Base-by-base conservation (phyloP, 2,888 invertebrate species). In the Xestobium rufovillosum region DNA sequence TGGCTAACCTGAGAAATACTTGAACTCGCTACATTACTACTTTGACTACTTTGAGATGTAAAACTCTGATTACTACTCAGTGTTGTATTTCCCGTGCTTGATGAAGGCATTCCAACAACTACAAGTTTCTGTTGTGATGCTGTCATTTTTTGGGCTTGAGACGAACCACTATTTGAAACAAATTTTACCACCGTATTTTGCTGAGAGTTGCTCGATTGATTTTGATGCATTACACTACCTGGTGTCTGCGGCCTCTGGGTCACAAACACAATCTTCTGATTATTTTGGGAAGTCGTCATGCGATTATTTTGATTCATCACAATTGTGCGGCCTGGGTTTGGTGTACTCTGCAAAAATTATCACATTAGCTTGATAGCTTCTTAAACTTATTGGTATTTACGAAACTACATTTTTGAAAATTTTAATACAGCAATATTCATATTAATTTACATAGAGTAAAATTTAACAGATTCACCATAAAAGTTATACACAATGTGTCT, bases 241-340 rank as follows among this genome's bases (percentile, higher is more conserved):
- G 61, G 62, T 3, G 67, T 59, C 41, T 68, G 61, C 3, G 68
- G 63, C 35, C 70, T 58, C 42, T 70, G 70, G 2, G 71, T 65
- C 6, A 73, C 67, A 41, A 71, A 68, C 2, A 74, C 67, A 42
- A 69, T 70, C 50, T 73, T 73, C 43, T 70, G 69, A 48, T 65
- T 63, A 3, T 49, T 50, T 9, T 47, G 53, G 38, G 51, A 46
- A 11, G 57, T 50, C 35, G 56, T 38, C 47, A 67, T 53, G 29
- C 64, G 57, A 41, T 66, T 62, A 3, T 62, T 54, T 31, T 59
- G 61, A 38, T 69, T 70, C 51, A 75, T 66, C 42, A 75, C 70
- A 36, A 73, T 70, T 2, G 72, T 69, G 29, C 72, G 58, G n/a
- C 61, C 59, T 3, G 61, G 42, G 4, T 46, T 43, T 25, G 44